Evolutionary conservation across 2,797 vertebrate genomes (phyloP), one percentile per base, ranked within the genome.

Genomic region (Serranus cabrilla): DNA sequence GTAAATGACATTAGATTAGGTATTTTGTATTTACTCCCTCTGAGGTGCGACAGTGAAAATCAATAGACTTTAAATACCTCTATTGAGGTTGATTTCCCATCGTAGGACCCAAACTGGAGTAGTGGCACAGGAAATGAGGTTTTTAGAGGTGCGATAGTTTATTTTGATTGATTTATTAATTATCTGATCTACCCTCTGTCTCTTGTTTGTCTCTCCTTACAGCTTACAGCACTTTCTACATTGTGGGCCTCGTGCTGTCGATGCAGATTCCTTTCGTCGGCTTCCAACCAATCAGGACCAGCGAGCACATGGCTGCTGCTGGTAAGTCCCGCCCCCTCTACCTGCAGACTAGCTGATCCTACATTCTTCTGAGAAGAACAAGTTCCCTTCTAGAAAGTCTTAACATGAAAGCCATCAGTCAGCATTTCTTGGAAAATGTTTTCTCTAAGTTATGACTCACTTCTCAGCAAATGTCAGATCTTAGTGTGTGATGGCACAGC

Each of bases 261-360:
- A 99, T 99, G 98, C 98, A 99, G 92, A 96, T 99, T 89, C 98
- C 98, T 18, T 99, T 99, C 71, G 98, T 99, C 72, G 98, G 98
- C 87, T 99, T 99, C 92, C 98, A 99, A 88, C 98, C 98, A 87
- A 99, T 99, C 93, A 96, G 98, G 92, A 99, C 98, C 82, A 99
- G 98, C 71, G 98, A 99, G 81, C 98, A 99, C 94, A 99, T 99
- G 97, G 97, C 98, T 70, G 97, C 98, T 78, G 98, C 98, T 86
- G 97, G 98, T 99, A 95, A 92, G 92, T 76, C 74, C 20, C 49
- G 0, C 62, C 64, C 23, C 43, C 43, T 74, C n/a, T 49, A 39
- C 60, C 45, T 71, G 12, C 57, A 43, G 14, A 43, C 2, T 45
- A 21, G 2, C 14, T 64, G 27, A 63, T 40, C 10, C 46, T 58